These are phyloP conservation scores for Suricata suricatta DNA, from an alignment of 2,113 vertebrate genomes.

Conservation along the genomic window DNA sequence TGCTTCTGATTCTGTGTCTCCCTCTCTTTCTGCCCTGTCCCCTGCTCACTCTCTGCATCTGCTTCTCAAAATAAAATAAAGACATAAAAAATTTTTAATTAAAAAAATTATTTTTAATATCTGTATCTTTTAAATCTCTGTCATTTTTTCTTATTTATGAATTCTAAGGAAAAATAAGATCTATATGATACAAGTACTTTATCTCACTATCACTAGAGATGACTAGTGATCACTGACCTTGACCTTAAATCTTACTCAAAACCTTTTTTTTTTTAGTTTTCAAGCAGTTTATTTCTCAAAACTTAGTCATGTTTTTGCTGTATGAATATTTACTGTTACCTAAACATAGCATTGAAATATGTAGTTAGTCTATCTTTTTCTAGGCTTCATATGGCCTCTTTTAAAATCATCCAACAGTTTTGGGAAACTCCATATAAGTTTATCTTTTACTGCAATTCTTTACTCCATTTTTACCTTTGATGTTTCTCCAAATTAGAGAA, in stretches of 20 bases:
- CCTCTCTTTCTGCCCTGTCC: no score
- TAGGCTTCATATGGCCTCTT: not conserved
- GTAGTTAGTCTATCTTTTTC: not conserved
- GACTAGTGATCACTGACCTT: not conserved
- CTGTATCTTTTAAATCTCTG: slow-evolving; percentile 5
- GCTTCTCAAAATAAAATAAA: no score
- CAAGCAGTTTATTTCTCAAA: not conserved
- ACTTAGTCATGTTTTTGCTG: not conserved
- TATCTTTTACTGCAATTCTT: not conserved
- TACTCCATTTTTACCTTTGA: not conserved
- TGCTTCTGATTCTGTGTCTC: no score
- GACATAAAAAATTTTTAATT: no score
- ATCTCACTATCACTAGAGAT: not conserved
- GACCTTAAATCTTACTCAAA: not conserved
- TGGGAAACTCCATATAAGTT: not conserved
- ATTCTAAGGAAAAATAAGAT: slow-evolving; percentile 3
- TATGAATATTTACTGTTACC: not conserved
- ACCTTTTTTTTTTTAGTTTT: not conserved
- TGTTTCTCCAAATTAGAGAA: not conserved
- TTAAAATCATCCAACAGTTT: not conserved
- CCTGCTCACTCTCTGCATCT: no score
- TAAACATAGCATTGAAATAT: not conserved
- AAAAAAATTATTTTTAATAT: not conserved
- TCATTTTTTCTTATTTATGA: not conserved
- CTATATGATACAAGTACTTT: not conserved